Conservation (phyloP, 2,113 vertebrate species). For the Psettodes erumei region DNA sequence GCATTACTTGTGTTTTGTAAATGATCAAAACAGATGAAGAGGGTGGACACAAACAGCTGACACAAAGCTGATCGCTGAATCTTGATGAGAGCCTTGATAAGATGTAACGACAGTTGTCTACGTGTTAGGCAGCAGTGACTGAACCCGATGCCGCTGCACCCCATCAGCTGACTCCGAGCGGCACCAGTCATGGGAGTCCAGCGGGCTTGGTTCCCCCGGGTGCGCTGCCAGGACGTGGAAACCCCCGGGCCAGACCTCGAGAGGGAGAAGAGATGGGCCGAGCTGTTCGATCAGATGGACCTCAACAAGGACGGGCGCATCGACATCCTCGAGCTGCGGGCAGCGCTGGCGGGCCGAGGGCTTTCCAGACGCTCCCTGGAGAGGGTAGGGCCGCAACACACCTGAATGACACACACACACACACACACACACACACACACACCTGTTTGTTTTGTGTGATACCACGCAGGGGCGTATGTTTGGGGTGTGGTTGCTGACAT, state of each 20-base stretch:
- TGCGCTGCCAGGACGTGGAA: conserved; percentile 68
- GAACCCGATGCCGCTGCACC: not conserved
- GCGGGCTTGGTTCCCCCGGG: conserved; percentile 49
- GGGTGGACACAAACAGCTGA: not conserved
- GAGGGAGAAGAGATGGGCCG: conserved; percentile 81
- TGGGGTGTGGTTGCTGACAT: no score
- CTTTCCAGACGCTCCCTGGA: conserved; percentile 75
- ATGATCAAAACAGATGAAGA: not conserved
- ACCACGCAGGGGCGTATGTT: not conserved
- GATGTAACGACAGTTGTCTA: not conserved
- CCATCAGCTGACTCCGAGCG: conserved; percentile 33
- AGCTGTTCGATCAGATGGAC: conserved; percentile 90
- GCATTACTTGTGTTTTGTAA: not conserved
- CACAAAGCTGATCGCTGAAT: no score
- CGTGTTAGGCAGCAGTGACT: not conserved
- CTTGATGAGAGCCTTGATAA: not conserved
- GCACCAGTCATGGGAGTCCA: conserved; percentile 55
- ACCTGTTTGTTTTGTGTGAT: not conserved
- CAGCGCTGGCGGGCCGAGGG: conserved; percentile 84
- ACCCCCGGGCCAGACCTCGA: conserved; percentile 71
- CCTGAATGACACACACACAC: no score
- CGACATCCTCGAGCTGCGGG: conserved; percentile 87
- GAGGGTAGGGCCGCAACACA: conserved; percentile 65
- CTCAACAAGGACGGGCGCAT: conserved; percentile 89
- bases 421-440: no score